Base-by-base conservation (phyloP, 2,888 invertebrate species). In the Lordiphosa fenestrarum region DNA sequence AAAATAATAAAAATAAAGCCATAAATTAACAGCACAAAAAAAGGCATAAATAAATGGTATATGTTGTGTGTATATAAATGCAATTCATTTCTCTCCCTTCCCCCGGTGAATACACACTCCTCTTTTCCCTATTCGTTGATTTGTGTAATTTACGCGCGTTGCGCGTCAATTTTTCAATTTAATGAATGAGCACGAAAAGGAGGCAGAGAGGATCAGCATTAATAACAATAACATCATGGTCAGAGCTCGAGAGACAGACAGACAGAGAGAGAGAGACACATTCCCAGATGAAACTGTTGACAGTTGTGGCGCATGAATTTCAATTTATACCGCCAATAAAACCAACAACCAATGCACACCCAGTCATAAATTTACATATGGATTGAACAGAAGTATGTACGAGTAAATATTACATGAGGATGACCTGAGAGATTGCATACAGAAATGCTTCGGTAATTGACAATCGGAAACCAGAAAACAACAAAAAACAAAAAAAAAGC, bases 81-180 rank as follows among this genome's bases (percentile, higher is more conserved):
- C 69, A 63, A 78, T 70, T 62, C 50, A 76, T 76, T 64, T 61
- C 15, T 2, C 15, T 15, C 2, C 15, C 15, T n/a, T n/a, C 61
- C 39, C 7, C 36, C 25, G 6, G 19, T 19, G 19, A 15, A 15
- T 60, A 61, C 36, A 61, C 36, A 5, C 23, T 6, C 6, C 23
- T 23, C 23, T 2, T 5, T 6, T 6, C 6, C 23, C 66, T 69
- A 53, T 67, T 54, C 53, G 80, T 64, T 80, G 81, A 76, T 81
- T 84, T 81, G 71, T 71, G 77, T 84, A 77, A 80, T 73, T 78
- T 81, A 66, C 78, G 69, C 78, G 69, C 64, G 54, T 47, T 71
- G 60, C 54, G 60, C 42, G 55, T 30, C 60, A 72, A 69, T 82
- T 80, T 84, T 81, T 84, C 70, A 77, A 66, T 77, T 77, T 74